phyloP scores from a whole-genome alignment of 2,797 vertebrate species.

The Gallirallus australis region DNA sequence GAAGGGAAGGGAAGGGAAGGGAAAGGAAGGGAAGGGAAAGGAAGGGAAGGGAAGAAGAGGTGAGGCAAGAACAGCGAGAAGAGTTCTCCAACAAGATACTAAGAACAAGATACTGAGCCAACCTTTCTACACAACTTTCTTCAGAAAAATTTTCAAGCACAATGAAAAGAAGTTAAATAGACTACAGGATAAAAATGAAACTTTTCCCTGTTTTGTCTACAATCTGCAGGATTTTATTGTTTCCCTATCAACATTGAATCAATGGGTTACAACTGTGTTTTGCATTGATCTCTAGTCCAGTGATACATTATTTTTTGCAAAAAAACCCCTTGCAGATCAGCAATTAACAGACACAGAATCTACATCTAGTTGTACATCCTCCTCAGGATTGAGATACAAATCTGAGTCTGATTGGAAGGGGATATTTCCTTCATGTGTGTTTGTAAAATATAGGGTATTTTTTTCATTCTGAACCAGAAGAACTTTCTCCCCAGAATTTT shows the following conservation, averaged over 20 bases:
- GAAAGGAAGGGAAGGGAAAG: too few species aligned
- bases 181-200: neutral
- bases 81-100: neutral
- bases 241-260: neutral
- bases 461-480: neutral
- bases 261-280: neutral
- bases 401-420: neutral
- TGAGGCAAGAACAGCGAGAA: neutral
- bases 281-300: neutral
- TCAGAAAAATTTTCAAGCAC: neutral
- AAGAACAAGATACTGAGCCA: neutral
- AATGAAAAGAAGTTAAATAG: neutral
- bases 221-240: neutral
- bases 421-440: neutral
- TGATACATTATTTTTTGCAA: neutral
- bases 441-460: neutral
- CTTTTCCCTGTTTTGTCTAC: neutral
- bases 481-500: neutral
- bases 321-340: neutral
- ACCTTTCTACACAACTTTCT: neutral
- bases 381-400: neutral
- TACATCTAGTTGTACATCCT: neutral
- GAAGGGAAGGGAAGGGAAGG: too few species aligned
- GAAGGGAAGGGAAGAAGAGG: neutral
- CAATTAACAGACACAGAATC: neutral